Conservation (phyloP, 2,797 vertebrate genomes). For the Semaprochilodus insignis region DNA sequence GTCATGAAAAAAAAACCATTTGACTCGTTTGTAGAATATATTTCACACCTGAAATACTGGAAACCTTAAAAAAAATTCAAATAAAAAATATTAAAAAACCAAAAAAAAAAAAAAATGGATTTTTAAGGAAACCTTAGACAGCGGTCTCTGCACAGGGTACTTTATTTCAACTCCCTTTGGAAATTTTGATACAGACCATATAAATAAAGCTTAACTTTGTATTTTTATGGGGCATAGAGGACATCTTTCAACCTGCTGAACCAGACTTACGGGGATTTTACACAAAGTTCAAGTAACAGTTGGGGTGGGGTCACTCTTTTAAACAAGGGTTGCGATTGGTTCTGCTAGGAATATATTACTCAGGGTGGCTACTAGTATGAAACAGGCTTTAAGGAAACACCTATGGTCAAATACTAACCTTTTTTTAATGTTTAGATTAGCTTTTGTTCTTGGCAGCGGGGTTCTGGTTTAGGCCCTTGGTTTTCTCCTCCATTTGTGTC, state of each 20-base stretch:
- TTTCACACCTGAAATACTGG: conserved; percentile 85
- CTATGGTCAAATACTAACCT: conserved; percentile 63
- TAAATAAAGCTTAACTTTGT: conserved; percentile 78
- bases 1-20: conserved; percentile 82
- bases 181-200: conserved; percentile 81
- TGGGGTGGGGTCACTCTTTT: conserved; percentile 65
- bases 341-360: conserved; percentile 80
- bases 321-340: conserved; percentile 68
- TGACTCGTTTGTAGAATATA: conserved; percentile 86
- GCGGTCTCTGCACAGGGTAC: conserved; percentile 84
- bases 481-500: conserved; percentile 57
- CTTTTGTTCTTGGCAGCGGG: conserved; percentile 58
- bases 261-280: conserved; percentile 74
- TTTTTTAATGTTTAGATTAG: conserved; percentile 58
- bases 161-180: conserved; percentile 78
- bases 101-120: conserved; percentile 59
- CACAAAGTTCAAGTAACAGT: conserved; percentile 65
- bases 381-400: conserved; percentile 70
- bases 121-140: conserved; percentile 80
- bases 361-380: conserved; percentile 83
- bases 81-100: conserved; percentile 58
- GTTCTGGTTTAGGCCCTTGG: conserved; percentile 66
- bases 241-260: conserved; percentile 74
- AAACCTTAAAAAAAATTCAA: conserved; percentile 69
- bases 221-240: conserved; percentile 81